Evolutionary conservation across 2,888 invertebrate species (phyloP), one percentile per base, ranked within the genome.

Genomic region (Epinotia ramella): DNA sequence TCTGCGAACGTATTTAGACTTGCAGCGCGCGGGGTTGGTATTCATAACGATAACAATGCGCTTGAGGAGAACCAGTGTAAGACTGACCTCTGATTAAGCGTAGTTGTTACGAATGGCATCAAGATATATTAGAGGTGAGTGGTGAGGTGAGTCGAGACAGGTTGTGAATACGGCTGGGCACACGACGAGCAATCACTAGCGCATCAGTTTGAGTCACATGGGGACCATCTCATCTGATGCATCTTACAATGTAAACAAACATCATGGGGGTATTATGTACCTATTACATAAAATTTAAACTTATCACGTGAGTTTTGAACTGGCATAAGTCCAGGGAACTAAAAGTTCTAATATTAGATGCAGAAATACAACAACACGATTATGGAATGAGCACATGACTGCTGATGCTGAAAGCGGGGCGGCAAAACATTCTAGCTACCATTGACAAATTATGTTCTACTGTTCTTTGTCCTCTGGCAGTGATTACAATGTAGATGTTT

Each of bases 331-430:
- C 94, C 94, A 94, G 87, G 83, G 86, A 84, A 87, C 92, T 90
- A 89, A 92, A 93, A 91, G 88, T 84, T 89, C 94, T 93, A 93
- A 91, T 90, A 93, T 90, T 94, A 94, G 92, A 87, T 81, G 87
- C 90, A 89, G 88, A 92, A 91, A 91, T 91, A 93, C 86, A 87
- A 87, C 87, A 84, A 86, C 81, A 83, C 67, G 85, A 86, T 86
- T 88, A 88, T 86, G 88, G 87, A 89, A 89, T 86, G 90, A 86
- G 91, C 94, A 91, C 93, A 93, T 93, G 93, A 94, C 87, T 87
- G 81, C 82, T 82, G 81, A 81, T 87, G 88, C 83, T 85, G 87
- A 85, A 84, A 82, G 80, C 75, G 77, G 65, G 12, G 33, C 66
- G 24, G 59, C 59, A 46, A 24, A 72, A 66, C 65, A 24, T 65